A percentile compares a stretch with the other conserved stretches of the same genome.
phyloP scores from a whole-genome alignment of 1,140 invertebrate species.

The Aphelenchoides avenae region DNA sequence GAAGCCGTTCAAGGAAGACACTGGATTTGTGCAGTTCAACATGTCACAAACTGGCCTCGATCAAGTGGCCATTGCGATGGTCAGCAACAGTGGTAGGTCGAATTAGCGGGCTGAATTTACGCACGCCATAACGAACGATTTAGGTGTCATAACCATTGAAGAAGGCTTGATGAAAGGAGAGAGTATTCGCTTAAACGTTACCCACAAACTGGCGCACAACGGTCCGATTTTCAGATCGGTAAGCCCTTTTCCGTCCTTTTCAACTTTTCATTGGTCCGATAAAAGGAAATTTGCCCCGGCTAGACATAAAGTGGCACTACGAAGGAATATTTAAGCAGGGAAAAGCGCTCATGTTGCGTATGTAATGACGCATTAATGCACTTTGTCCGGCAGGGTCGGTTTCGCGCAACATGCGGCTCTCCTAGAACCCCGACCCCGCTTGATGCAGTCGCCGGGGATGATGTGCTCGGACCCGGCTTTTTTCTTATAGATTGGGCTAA shows the following conservation, averaged over 20 bases:
- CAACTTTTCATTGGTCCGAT: no score
- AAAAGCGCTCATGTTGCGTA: no score
- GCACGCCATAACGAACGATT: constrained; percentile 4
- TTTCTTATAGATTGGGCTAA: no score
- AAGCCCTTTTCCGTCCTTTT: constrained; percentile 1
- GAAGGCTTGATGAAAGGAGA: constrained; percentile 39
- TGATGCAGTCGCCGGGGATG: no score
- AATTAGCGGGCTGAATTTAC: constrained; percentile 2
- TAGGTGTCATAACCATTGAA: constrained; percentile 52
- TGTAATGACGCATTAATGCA: no score
- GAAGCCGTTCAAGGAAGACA: constrained; percentile 51
- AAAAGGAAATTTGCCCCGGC: no score
- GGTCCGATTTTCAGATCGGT: not conserved
- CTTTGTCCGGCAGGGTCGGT: no score
- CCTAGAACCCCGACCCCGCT: no score
- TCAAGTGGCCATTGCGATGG: constrained; percentile 48
- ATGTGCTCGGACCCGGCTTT: no score
- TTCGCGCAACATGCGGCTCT: no score
- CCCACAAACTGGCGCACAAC: constrained; percentile 34
- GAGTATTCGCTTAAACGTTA: constrained; percentile 30
- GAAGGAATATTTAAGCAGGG: no score
- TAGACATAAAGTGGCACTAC: no score
- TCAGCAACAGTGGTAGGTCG: constrained; percentile 45
- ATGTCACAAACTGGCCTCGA: constrained; percentile 39
- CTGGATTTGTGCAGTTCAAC: constrained; percentile 41